These are phyloP conservation scores for Timandra comae DNA, from an alignment of 2,888 invertebrate species.

Conservation along the genomic window DNA sequence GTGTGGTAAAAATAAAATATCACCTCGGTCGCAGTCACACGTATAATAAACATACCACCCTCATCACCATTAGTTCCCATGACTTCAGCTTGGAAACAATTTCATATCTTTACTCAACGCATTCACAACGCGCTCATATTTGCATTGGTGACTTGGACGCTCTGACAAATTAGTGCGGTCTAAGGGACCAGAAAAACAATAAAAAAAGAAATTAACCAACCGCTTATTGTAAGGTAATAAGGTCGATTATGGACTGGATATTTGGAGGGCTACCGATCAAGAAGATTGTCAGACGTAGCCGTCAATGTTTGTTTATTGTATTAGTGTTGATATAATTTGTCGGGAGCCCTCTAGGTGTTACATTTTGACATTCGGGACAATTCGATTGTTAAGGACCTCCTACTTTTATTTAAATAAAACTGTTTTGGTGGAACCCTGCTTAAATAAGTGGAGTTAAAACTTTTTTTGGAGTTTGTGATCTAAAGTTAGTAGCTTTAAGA, in stretches of 20 bases:
- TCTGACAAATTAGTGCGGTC: conserved; percentile 64
- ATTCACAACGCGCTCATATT: conserved; percentile 67
- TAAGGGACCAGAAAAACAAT: conserved; percentile 46
- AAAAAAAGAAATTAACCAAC: conserved; percentile 28
- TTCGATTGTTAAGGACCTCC: conserved; percentile 36
- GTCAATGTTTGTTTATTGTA: conserved; percentile 58
- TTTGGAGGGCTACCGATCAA: conserved; percentile 44
- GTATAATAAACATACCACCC: conserved; percentile 23
- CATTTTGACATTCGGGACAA: conserved; percentile 27
- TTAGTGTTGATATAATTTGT: conserved; percentile 56
- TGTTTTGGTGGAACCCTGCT: too few species aligned
- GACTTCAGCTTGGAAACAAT: conserved; percentile 61
- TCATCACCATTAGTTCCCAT: conserved; percentile 50
- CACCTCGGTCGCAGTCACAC: conserved; percentile 16
- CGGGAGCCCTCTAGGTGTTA: conserved; percentile 51
- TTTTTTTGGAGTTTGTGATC: too few species aligned
- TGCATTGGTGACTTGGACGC: conserved; percentile 68
- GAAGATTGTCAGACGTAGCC: conserved; percentile 49
- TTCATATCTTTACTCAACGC: conserved; percentile 69
- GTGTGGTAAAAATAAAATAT: conserved; percentile 20
- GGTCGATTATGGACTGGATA: conserved; percentile 14
- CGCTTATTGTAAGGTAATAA: conserved; percentile 14
- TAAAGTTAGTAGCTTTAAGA: too few species aligned
- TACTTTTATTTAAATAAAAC: too few species aligned
- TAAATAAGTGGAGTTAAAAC: too few species aligned